Conservation (phyloP, 2,888 invertebrate species). For the Pelosia muscerda region DNA sequence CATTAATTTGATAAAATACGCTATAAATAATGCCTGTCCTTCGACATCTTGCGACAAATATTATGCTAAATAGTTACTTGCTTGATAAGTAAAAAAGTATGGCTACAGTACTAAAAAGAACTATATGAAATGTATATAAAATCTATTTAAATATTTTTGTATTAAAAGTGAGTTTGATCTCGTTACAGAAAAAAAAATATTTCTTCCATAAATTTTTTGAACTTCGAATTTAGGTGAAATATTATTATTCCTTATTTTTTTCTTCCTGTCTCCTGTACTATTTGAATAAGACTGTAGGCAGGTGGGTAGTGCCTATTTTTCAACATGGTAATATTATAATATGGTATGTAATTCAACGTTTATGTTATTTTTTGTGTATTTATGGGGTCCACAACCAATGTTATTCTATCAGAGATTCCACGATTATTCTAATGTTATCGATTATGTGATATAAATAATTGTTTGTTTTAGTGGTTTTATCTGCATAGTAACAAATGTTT, state of each 20-base stretch:
- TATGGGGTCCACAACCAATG: constrained; percentile 40
- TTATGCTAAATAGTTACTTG: background rate
- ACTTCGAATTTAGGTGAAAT: constrained; percentile 10
- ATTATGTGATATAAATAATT: constrained; percentile 60
- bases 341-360: constrained; percentile 26
- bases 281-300: background rate
- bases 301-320: constrained; percentile 13
- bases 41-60: background rate
- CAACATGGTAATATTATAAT: constrained; percentile 14
- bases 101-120: background rate
- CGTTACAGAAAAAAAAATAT: constrained; percentile 37
- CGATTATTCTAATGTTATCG: constrained; percentile 51
- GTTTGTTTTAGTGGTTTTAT: constrained; percentile 55
- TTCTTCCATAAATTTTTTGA: constrained; percentile 18
- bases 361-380: constrained; percentile 37
- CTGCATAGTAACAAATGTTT: constrained; percentile 57
- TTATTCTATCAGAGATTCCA: constrained; percentile 41
- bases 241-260: constrained; percentile 13
- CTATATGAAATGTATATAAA: constrained; percentile 35
- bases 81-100: constrained; percentile 14
- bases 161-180: constrained; percentile 57
- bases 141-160: constrained; percentile 60
- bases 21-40: background rate
- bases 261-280: constrained; percentile 26
- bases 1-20: background rate